These are phyloP conservation scores for Thera obeliscata DNA, from an alignment of 2,888 invertebrate genomes.

Conservation along the genomic window DNA sequence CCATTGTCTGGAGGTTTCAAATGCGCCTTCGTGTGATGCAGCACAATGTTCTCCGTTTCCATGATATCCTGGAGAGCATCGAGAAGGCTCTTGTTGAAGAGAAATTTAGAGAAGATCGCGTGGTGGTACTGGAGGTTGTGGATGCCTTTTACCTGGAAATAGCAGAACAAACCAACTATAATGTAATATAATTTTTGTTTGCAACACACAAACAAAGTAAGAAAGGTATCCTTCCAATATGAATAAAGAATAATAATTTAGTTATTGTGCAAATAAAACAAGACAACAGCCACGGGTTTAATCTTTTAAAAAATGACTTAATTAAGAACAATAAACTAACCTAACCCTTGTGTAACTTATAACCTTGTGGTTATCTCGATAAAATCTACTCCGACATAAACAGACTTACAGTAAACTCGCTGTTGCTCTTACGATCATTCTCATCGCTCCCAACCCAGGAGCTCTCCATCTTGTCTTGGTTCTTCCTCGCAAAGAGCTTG, in stretches of 20 bases:
- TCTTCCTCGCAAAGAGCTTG: conserved; percentile 78
- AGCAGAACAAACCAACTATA: too few relatives aligned
- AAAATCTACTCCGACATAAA: too few relatives aligned
- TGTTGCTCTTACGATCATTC: conserved; percentile 55
- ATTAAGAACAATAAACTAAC: too few relatives aligned
- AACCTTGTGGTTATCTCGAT: too few relatives aligned
- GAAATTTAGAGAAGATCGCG: conserved; percentile 74
- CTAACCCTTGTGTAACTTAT: too few relatives aligned
- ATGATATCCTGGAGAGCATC: conserved; percentile 83
- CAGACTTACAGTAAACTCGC: conserved; percentile 54
- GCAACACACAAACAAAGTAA: too few relatives aligned
- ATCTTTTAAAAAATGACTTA: too few relatives aligned
- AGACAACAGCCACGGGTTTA: too few relatives aligned
- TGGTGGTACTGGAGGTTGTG: conserved; percentile 85
- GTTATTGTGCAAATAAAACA: too few relatives aligned
- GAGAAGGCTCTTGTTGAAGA: conserved; percentile 76
- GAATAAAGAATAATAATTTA: too few relatives aligned
- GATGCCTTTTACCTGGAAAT: conserved; percentile 81
- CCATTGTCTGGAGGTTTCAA: conserved; percentile 85
- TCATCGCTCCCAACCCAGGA: conserved; percentile 82
- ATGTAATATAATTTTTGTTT: too few relatives aligned
- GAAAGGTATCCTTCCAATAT: too few relatives aligned
- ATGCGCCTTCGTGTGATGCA: conserved; percentile 86
- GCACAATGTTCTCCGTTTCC: conserved; percentile 79
- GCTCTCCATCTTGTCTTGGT: conserved; percentile 77